Percentiles rank a stretch among this genome's conserved stretches.
These are phyloP conservation scores for Synodontis membranacea DNA, from an alignment of 2,113 vertebrate genomes.

Conservation along the genomic window DNA sequence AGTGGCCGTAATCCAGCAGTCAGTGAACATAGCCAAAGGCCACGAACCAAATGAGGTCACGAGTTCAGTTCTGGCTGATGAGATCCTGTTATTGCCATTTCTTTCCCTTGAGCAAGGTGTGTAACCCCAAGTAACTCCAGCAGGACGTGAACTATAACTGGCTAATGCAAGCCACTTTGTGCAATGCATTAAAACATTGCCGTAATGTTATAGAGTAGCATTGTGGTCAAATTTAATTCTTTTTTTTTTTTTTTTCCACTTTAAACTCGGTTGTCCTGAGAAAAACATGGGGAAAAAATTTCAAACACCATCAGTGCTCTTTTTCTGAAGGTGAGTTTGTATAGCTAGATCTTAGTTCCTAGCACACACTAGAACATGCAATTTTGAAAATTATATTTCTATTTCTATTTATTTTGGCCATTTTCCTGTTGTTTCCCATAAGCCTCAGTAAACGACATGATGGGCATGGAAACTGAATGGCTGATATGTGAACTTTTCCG, in stretches of 20 bases:
- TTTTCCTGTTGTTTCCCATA: neutral
- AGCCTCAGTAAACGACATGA: neutral
- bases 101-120: neutral
- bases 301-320: neutral
- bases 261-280: neutral
- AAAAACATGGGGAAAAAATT: neutral
- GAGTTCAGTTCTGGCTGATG: slow-evolving; percentile 23
- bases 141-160: neutral
- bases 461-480: neutral
- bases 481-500: neutral
- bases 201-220: neutral
- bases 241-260: neutral
- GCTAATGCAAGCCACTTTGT: slow-evolving; percentile 12
- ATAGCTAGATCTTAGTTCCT: too few species aligned
- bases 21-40: neutral
- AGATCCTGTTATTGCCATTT: neutral
- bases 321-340: neutral
- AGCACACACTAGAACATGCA: too few species aligned
- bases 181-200: neutral
- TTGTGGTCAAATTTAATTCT: neutral
- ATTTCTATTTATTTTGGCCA: neutral
- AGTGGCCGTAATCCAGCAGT: neutral
- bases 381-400: neutral
- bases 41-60: slow-evolving; percentile 12
- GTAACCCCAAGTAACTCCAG: slow-evolving; percentile 19